Evolutionary conservation across 2,113 vertebrate species (phyloP).

Genomic region (Pelvicachromis taeniatus): DNA sequence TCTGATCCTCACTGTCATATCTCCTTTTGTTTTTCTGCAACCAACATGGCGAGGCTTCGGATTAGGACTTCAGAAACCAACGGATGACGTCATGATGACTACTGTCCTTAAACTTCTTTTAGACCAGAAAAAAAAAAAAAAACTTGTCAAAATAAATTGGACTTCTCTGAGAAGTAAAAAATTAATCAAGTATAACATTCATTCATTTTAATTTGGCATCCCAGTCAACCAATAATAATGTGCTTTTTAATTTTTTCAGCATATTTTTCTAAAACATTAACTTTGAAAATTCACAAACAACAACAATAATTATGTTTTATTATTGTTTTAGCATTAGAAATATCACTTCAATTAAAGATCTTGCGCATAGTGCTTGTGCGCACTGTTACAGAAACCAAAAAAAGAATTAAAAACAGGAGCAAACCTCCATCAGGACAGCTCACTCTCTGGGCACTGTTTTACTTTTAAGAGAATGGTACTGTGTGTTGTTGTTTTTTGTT

Average conservation of each 20-base stretch:
- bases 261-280: neutral
- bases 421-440: neutral
- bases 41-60: neutral
- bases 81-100: neutral
- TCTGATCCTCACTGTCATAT: neutral
- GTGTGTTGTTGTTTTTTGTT: neutral
- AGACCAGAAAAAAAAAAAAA: neutral
- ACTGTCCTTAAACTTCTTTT: neutral
- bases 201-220: neutral
- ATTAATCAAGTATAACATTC: neutral
- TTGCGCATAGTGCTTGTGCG: neutral
- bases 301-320: neutral
- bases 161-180: neutral
- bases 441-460: neutral
- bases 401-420: neutral
- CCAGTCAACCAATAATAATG: neutral
- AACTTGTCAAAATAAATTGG: neutral
- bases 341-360: neutral
- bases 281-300: neutral
- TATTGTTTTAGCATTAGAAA: neutral
- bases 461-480: neutral
- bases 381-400: neutral
- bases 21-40: neutral
- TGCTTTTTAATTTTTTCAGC: rapidly evolving
- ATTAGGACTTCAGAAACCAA: neutral